Base-by-base conservation (phyloP, 2,797 vertebrate species). In the Ctenosaura bakeri region DNA sequence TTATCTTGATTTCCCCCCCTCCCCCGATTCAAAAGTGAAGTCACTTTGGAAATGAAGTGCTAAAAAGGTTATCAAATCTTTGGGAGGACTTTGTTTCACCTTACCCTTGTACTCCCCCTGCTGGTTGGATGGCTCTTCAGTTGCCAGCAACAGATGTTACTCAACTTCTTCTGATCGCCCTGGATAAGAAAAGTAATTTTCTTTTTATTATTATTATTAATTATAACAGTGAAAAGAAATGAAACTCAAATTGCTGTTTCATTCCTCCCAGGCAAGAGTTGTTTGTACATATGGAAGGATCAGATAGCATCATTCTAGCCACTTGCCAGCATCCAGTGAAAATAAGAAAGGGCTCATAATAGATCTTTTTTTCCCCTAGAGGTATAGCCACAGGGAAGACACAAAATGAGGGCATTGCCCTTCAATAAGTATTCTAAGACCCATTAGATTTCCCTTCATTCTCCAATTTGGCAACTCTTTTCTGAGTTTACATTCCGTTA, bases 91-190 rank as follows among this genome's bases (percentile, higher is more conserved):
- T 0, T 46, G 46, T 80, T 78, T 77, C 38, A 89, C 90, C 93
- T 91, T 86, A 13, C 42, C 66, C 71, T 89, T 91, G 74, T 90
- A 22, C 38, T 93, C 42, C 74, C 20, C 78, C 42, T 89, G 91
- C 92, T 94, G 92, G 81, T 54, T 85, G 77, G 81, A 29, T 16
- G 59, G n/a, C 32, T 93, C 78, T 91, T 66, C 56, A 90, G 85
- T 69, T 29, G 7, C 16, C 56, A 89, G 52, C 9, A 50, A 29
- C 3, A 46, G 35, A 73, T 89, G 46, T 46, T 20, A 66, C 35
- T 83, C 74, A 86, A 18, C 14, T 26, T 16, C 46, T 50, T 62
- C 29, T 64, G n/a, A 69, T 66, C 78, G 3, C 73, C 54, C 18
- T 89, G 9, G 16, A 89, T 52, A 83, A 79, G n/a, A 84, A 35